Evolutionary conservation across 2,797 vertebrate species (phyloP).

Genomic region (Paedocypris micromegethes): DNA sequence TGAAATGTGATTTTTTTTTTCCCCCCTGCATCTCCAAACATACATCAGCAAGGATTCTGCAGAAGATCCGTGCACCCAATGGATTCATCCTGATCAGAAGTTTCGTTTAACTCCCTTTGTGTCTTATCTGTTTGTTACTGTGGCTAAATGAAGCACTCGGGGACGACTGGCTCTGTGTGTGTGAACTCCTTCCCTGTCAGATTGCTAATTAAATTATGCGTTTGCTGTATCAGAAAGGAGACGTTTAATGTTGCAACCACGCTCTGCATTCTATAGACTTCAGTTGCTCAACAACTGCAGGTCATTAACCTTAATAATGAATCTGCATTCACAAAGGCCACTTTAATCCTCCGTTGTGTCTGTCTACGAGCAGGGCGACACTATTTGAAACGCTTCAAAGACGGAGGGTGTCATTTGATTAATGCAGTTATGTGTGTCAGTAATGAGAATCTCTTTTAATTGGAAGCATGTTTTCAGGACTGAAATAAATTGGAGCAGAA

Average conservation of each 20-base stretch:
- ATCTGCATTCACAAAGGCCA: constrained; percentile 3
- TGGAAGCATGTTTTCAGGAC: neutral
- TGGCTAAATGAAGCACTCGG: constrained; percentile 13
- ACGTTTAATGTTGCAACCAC: constrained; percentile 4
- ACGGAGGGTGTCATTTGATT: constrained; percentile 6
- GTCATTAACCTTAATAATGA: constrained; percentile 6
- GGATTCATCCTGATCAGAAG: constrained; percentile 23
- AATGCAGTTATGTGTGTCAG: constrained; percentile 22
- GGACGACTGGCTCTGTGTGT: constrained; percentile 3
- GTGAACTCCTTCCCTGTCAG: constrained; percentile 22
- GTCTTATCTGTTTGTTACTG: constrained; percentile 22
- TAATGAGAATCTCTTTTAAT: constrained; percentile 13
- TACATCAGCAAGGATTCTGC: neutral
- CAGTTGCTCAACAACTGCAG: neutral
- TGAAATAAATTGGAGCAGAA: constrained; percentile 1
- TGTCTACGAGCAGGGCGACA: neutral
- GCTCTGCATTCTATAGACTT: neutral
- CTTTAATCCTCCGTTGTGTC: neutral
- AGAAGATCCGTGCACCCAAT: constrained; percentile 17
- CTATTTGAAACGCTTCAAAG: constrained; percentile 20
- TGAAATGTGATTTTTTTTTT: too few species aligned
- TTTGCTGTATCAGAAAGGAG: constrained; percentile 11
- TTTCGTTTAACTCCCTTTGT: constrained; percentile 26
- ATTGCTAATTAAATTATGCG: constrained; percentile 31
- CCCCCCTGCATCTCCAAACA: too few species aligned